Evolutionary conservation across 1,140 invertebrate species (phyloP).

Genomic region (Asobara japonica): DNA sequence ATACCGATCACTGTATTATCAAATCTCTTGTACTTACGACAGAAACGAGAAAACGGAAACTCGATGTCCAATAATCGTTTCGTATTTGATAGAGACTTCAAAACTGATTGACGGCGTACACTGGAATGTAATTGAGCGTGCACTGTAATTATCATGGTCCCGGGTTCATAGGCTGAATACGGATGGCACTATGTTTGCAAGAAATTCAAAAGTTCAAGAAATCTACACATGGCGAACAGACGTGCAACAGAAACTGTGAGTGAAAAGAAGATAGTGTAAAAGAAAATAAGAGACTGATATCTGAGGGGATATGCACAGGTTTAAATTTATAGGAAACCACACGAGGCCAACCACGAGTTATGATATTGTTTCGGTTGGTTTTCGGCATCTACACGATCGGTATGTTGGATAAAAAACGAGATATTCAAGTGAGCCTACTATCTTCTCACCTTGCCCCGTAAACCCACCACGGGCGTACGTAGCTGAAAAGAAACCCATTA

Average conservation of each 20-base stretch:
- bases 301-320: constrained; percentile 26
- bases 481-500: not conserved
- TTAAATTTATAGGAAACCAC: constrained; percentile 57
- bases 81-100: constrained; percentile 44
- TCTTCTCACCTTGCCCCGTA: constrained; percentile 2
- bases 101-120: constrained; percentile 51
- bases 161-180: constrained; percentile 49
- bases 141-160: constrained; percentile 59
- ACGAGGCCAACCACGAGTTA: constrained; percentile 59
- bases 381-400: constrained; percentile 65
- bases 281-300: constrained; percentile 7
- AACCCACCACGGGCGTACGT: not conserved
- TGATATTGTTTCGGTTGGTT: constrained; percentile 65
- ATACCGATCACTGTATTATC: not conserved
- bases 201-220: not conserved
- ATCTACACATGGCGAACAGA: not conserved
- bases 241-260: not conserved
- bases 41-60: not conserved
- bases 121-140: constrained; percentile 48
- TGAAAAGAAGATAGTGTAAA: not conserved
- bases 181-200: constrained; percentile 33
- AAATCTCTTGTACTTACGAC: not conserved
- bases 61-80: constrained; percentile 37
- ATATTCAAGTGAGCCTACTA: constrained; percentile 21
- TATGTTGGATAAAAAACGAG: constrained; percentile 53